These are phyloP conservation scores for Thelaira solivaga DNA, from an alignment of 2,888 invertebrate genomes.

Conservation along the genomic window DNA sequence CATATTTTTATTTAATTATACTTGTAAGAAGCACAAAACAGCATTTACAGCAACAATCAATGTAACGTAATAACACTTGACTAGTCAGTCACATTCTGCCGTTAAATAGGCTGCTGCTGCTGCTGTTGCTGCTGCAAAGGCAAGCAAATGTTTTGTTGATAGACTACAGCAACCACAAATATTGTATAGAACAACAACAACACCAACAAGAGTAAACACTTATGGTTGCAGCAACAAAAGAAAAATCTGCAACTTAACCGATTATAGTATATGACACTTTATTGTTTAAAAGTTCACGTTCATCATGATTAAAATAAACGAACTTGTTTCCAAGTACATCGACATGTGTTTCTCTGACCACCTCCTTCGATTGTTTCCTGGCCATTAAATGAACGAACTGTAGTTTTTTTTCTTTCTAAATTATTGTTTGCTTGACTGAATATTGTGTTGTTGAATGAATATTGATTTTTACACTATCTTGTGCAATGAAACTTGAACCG, in stretches of 20 bases:
- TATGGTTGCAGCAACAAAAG: not conserved
- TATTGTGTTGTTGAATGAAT: constrained; percentile 46
- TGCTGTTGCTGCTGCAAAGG: not conserved
- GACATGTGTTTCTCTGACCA: constrained; percentile 37
- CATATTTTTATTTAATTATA: too few species aligned
- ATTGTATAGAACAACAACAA: too few species aligned
- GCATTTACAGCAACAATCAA: constrained; percentile 9
- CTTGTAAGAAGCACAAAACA: too few species aligned
- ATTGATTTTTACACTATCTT: constrained; percentile 60
- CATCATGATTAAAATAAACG: constrained; percentile 18
- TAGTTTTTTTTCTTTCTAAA: constrained; percentile 6
- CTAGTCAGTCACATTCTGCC: constrained; percentile 21
- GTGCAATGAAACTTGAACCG: constrained; percentile 34
- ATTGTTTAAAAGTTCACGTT: constrained; percentile 50
- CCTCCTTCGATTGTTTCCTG: constrained; percentile 6
- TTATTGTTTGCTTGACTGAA: constrained; percentile 12
- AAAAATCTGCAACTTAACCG: constrained; percentile 55
- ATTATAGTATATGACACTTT: constrained; percentile 54
- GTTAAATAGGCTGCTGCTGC: too few species aligned
- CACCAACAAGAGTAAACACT: too few species aligned
- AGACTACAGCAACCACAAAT: too few species aligned
- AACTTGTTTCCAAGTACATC: constrained; percentile 6
- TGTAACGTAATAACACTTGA: constrained; percentile 31
- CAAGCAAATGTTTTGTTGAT: too few species aligned
- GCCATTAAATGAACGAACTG: constrained; percentile 20